phyloP scores from a whole-genome alignment of 37 sponge, comb jelly and placozoan genomes.

The Spongilla lacustris region DNA sequence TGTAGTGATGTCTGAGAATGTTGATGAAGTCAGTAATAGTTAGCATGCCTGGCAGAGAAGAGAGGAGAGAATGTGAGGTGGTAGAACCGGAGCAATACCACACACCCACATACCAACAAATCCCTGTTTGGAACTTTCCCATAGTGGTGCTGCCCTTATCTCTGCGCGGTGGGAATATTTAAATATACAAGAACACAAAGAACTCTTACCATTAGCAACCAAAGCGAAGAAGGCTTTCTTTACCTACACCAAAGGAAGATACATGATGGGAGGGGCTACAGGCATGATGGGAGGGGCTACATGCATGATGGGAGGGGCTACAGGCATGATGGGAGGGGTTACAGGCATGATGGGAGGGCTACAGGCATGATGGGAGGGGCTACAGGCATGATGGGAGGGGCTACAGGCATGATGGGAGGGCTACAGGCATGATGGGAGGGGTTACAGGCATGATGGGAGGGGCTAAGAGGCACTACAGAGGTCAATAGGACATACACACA shows the following conservation, averaged over 20 bases:
- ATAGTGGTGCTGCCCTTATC: constrained; percentile 87
- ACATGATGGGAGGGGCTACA: neutral
- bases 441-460: too few relatives aligned
- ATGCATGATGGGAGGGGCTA: too few relatives aligned
- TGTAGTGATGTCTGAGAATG: constrained; percentile 86
- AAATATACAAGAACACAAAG: neutral
- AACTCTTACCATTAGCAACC: constrained; percentile 72
- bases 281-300: too few relatives aligned
- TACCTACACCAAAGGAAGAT: constrained; percentile 30
- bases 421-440: too few relatives aligned
- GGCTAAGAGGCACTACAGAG: neutral
- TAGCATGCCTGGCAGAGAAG: constrained; percentile 78
- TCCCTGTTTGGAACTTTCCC: constrained; percentile 72
- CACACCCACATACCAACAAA: constrained; percentile 65
- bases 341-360: too few relatives aligned
- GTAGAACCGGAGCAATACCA: too few relatives aligned
- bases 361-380: too few relatives aligned
- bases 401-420: too few relatives aligned
- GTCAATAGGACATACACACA: too few relatives aligned
- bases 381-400: too few relatives aligned
- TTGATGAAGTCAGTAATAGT: constrained; percentile 96
- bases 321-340: too few relatives aligned
- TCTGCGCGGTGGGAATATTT: constrained; percentile 29
- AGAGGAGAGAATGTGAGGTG: constrained; percentile 12
- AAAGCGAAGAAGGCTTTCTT: constrained; percentile 92